Conservation (phyloP, 2,797 vertebrate genomes). For the Tokudaia tokunoshimensis region DNA sequence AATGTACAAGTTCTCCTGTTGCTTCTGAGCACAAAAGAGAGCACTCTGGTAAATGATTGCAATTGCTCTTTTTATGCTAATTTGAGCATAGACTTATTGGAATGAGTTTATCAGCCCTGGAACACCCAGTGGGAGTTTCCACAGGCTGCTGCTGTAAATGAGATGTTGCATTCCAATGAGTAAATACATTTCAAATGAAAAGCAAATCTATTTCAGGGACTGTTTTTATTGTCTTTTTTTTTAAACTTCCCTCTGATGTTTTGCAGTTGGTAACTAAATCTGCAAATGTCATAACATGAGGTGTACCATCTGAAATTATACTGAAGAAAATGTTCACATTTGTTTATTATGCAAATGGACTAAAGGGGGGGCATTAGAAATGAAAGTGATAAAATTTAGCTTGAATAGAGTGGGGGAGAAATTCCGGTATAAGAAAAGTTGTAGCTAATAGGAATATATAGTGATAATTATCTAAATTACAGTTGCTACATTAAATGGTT, state of each 20-base stretch:
- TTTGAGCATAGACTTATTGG: constrained; percentile 46
- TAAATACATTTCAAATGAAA: constrained; percentile 69
- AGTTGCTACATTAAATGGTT: constrained; percentile 11
- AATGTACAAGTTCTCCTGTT: constrained; percentile 29
- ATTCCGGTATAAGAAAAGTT: not conserved
- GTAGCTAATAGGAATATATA: not conserved
- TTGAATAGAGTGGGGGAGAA: not conserved
- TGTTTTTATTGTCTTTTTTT: not conserved
- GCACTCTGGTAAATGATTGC: constrained; percentile 26
- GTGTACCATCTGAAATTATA: constrained; percentile 30
- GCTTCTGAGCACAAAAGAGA: constrained; percentile 56
- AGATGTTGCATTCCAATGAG: constrained; percentile 44
- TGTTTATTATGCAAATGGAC: constrained; percentile 16
- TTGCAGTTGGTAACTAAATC: constrained; percentile 53
- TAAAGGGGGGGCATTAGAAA: not conserved
- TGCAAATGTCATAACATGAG: constrained; percentile 26
- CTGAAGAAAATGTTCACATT: not conserved
- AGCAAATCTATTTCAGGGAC: constrained; percentile 36
- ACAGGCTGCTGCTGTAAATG: constrained; percentile 10
- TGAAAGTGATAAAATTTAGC: not conserved
- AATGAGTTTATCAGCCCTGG: constrained; percentile 58
- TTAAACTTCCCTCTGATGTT: constrained; percentile 31
- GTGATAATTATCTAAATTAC: not conserved
- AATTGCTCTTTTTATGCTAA: constrained; percentile 56
- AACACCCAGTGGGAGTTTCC: constrained; percentile 47